phyloP scores from a whole-genome alignment of 2,113 vertebrate species.

The Piprites chloris region DNA sequence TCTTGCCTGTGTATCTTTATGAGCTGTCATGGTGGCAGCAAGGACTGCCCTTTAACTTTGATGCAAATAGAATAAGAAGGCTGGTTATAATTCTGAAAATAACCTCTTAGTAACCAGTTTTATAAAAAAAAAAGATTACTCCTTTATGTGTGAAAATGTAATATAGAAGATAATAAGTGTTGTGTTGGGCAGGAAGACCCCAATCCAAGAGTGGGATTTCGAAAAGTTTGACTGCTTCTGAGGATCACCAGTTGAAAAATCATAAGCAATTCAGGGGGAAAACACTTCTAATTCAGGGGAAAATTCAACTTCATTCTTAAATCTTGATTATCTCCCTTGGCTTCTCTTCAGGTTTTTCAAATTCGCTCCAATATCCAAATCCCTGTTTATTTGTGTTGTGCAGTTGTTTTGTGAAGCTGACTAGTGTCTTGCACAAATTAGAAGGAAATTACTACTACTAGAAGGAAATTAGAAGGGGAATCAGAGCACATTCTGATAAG shows the following conservation, averaged over 20 bases:
- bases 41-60: background rate
- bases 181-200: background rate
- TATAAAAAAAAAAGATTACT: background rate
- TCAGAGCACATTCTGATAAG: background rate
- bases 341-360: background rate
- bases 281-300: background rate
- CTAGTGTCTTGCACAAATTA: background rate
- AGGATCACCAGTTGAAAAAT: background rate
- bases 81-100: background rate
- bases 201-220: background rate
- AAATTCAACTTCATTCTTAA: background rate
- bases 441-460: background rate
- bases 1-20: background rate
- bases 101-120: background rate
- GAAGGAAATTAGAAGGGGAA: background rate
- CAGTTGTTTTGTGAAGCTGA: background rate
- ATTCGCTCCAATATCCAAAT: background rate
- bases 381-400: background rate
- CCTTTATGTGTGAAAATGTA: background rate
- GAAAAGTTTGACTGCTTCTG: background rate
- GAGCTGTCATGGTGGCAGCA: background rate
- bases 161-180: background rate
- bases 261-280: background rate
- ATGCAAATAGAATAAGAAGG: background rate
- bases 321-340: background rate